These are phyloP conservation scores for Poliocrania exsul DNA, from an alignment of 2,797 vertebrate genomes.

Conservation along the genomic window DNA sequence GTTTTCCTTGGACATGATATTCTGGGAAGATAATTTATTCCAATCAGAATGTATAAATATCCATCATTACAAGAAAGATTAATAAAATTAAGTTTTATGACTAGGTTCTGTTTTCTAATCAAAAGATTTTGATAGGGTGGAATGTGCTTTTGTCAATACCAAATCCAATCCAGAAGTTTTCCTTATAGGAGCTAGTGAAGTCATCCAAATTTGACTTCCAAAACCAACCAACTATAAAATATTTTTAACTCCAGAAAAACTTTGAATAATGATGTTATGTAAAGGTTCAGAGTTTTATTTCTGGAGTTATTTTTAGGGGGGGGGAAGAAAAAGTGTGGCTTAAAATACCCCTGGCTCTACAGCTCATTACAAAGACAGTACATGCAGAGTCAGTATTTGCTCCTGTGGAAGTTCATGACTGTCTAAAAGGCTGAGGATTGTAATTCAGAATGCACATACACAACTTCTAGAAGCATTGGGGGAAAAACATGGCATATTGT, in stretches of 20 bases:
- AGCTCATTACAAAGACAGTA: conserved; percentile 53
- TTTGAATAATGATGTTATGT: background rate
- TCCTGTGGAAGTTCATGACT: conserved; percentile 59
- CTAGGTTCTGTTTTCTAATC: conserved; percentile 19
- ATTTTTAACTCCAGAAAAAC: background rate
- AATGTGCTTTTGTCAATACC: background rate
- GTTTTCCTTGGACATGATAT: background rate
- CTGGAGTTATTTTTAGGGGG: background rate
- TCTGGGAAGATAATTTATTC: background rate
- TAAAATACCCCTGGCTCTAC: conserved; percentile 34
- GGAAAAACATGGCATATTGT: conserved; percentile 53
- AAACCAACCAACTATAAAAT: background rate
- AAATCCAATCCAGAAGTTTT: conserved; percentile 7
- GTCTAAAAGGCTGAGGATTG: conserved; percentile 68
- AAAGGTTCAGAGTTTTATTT: background rate
- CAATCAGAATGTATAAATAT: conserved; percentile 11
- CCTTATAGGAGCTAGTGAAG: conserved; percentile 1
- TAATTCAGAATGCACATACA: conserved; percentile 45
- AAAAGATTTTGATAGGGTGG: background rate
- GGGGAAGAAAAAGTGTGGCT: conserved; percentile 5
- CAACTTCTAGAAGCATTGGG: conserved; percentile 1
- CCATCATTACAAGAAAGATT: conserved; percentile 27
- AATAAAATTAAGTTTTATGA: conserved; percentile 33
- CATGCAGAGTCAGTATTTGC: conserved; percentile 62
- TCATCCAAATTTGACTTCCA: conserved; percentile 21